Evolutionary conservation across 1,140 invertebrate genomes (phyloP).

Genomic region (Leptinotarsa defecta): DNA sequence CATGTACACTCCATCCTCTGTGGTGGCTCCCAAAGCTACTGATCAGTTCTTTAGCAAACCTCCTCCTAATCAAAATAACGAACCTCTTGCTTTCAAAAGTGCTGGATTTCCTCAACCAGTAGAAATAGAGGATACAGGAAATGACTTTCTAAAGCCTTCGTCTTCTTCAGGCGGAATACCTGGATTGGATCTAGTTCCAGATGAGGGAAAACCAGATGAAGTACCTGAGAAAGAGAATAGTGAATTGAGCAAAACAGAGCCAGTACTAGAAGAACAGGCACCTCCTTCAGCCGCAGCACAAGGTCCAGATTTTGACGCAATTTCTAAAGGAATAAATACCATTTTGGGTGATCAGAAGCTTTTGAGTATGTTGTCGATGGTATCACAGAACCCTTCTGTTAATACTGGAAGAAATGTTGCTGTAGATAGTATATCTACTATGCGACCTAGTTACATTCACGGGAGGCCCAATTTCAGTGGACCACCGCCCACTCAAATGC

Average conservation of each 20-base stretch:
- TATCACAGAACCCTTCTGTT: conserved; percentile 50
- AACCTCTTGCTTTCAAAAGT: conserved; percentile 44
- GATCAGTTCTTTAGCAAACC: conserved; percentile 41
- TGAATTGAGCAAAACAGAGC: conserved; percentile 43
- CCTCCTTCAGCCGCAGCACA: conserved; percentile 28
- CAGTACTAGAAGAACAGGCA: conserved; percentile 12
- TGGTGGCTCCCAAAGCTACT: conserved; percentile 2
- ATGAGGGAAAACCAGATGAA: conserved; percentile 47
- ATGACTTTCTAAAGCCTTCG: conserved; percentile 40
- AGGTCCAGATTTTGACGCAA: conserved; percentile 61
- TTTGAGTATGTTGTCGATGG: conserved; percentile 63
- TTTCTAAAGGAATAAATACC: conserved; percentile 64
- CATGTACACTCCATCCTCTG: background rate
- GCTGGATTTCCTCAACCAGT: conserved; percentile 20
- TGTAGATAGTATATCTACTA: conserved; percentile 7
- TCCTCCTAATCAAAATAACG: conserved; percentile 47
- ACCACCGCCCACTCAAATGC: background rate
- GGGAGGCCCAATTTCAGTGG: conserved; percentile 12
- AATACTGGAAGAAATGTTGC: conserved; percentile 1
- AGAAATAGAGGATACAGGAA: conserved; percentile 24
- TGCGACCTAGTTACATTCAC: conserved; percentile 4
- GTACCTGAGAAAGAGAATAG: conserved; percentile 43
- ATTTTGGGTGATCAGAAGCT: conserved; percentile 66
- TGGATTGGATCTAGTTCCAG: conserved; percentile 66
- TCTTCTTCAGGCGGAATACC: conserved; percentile 60